Evolutionary conservation across 2,113 vertebrate species (phyloP), one percentile per base, ranked within the genome.

Genomic region (Marmota monax): DNA sequence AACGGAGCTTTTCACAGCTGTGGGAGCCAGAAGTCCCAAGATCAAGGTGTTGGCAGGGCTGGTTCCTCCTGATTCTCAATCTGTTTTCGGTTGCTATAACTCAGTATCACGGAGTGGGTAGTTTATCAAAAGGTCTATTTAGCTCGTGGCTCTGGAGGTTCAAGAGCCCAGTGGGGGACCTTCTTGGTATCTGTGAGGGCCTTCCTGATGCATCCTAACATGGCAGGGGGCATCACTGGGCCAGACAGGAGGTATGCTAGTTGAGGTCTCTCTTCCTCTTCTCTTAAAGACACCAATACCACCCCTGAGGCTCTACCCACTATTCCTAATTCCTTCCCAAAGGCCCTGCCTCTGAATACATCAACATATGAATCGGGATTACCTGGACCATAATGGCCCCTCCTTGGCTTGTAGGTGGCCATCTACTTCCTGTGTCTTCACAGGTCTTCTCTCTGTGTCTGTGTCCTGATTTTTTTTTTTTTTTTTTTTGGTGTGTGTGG

Each of bases 211-310:
- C 5, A n/a, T 79, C 6, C 7, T 20, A 53, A 84, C 25, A 67
- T 13, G 20, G 23, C 6, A 5, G 39, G 22, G 1, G 18, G 7
- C 34, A 12, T 20, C 7, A 16, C 45, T n/a, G 1, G 51, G 27
- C 4, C 25, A 56, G 84, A 73, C 32, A 37, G 10, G 4, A 6
- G n/a, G 39, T 29, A 3, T 63, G 32, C 65, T 23, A 34, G 70
- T 39, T 74, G 12, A 17, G 37, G 53, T 32, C 70, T 39, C 6
- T 73, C 70, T 88, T 39, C 34, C 63, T 51, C 20, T 42, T 37
- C 25, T n/a, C 10, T 20, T 18, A 39, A 53, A 65, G 27, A 37
- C 70, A 23, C 13, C 22, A 37, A 58, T 3, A 12, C 27, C 2
- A 14, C 37, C 45, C 37, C 25, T 22, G 34, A 39, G 65, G 56